Evolutionary conservation across 2,888 invertebrate species (phyloP).

Genomic region (Lasioglossum villosulum): DNA sequence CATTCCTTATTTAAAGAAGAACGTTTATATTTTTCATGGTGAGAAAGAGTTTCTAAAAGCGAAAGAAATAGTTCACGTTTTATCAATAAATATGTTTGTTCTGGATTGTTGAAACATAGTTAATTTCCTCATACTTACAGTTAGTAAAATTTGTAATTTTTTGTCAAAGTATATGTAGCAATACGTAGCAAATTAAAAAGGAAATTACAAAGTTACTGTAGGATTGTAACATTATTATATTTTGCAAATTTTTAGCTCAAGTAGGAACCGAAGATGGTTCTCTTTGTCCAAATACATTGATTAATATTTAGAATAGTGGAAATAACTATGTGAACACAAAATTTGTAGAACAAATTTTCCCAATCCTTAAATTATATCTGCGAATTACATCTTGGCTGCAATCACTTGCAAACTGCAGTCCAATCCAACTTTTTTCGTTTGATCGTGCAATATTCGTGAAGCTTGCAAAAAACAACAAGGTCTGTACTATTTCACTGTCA

Average conservation of each 20-base stretch:
- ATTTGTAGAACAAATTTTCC: too few species aligned
- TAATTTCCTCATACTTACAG: background rate
- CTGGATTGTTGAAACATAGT: background rate
- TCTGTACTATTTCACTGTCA: slow-evolving; percentile 82
- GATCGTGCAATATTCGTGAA: slow-evolving; percentile 66
- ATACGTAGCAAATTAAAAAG: background rate
- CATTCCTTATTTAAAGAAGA: background rate
- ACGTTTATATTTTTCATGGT: background rate
- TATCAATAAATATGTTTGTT: background rate
- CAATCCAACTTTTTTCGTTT: slow-evolving; percentile 11
- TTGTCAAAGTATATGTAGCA: background rate
- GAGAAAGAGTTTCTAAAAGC: background rate
- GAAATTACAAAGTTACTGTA: background rate
- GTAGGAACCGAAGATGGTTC: background rate
- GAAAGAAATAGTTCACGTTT: background rate
- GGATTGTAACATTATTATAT: background rate
- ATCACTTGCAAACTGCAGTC: background rate
- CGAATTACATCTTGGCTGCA: slow-evolving; percentile 49
- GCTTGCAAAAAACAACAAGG: slow-evolving; percentile 78
- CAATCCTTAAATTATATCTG: background rate
- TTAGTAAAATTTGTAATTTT: background rate
- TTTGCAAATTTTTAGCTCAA: background rate
- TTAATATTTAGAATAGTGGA: background rate
- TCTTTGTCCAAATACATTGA: background rate
- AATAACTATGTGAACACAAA: background rate